Evolutionary conservation across 1,140 invertebrate species (phyloP).

Genomic region (Zaprionus lachaisei): DNA sequence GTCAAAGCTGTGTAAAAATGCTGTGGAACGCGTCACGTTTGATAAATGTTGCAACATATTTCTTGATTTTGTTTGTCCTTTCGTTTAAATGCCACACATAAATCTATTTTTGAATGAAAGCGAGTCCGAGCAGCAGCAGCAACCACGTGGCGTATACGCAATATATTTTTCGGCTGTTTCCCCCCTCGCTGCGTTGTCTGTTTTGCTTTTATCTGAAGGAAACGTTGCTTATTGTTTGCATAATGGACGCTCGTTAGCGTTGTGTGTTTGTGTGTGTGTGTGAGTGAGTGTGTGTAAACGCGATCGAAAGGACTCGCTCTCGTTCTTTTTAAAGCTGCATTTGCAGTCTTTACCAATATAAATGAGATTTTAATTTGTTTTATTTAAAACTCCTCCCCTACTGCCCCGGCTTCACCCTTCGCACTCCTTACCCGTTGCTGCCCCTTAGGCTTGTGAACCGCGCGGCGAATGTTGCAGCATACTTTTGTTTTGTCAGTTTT

Average conservation of each 20-base stretch:
- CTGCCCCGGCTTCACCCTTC: neutral
- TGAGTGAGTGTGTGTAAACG: neutral
- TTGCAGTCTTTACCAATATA: slow-evolving; percentile 69
- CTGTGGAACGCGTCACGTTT: slow-evolving; percentile 72
- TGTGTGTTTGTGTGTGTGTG: slow-evolving; percentile 16
- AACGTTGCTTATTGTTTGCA: slow-evolving; percentile 76
- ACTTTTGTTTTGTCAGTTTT: slow-evolving; percentile 18
- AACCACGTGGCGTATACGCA: slow-evolving; percentile 66
- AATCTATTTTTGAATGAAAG: slow-evolving; percentile 84
- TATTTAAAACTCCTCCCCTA: slow-evolving; percentile 22
- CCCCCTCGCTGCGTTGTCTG: slow-evolving; percentile 40
- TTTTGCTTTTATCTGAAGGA: slow-evolving; percentile 73
- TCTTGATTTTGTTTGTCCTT: slow-evolving; percentile 75
- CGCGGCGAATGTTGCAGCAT: slow-evolving; percentile 10
- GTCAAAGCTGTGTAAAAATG: slow-evolving; percentile 51
- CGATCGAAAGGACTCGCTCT: slow-evolving; percentile 17
- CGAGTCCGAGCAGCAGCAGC: slow-evolving; percentile 42
- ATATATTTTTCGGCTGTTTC: slow-evolving; percentile 55
- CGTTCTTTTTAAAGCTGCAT: slow-evolving; percentile 21
- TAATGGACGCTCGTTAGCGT: slow-evolving; percentile 83
- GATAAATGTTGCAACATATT: slow-evolving; percentile 77
- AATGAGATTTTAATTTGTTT: slow-evolving; percentile 81
- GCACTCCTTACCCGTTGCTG: neutral
- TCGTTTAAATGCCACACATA: slow-evolving; percentile 77
- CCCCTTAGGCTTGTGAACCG: slow-evolving; percentile 9